Conservation (phyloP, 2,888 invertebrate genomes). For the Lepidocyrtoides sp. region DNA sequence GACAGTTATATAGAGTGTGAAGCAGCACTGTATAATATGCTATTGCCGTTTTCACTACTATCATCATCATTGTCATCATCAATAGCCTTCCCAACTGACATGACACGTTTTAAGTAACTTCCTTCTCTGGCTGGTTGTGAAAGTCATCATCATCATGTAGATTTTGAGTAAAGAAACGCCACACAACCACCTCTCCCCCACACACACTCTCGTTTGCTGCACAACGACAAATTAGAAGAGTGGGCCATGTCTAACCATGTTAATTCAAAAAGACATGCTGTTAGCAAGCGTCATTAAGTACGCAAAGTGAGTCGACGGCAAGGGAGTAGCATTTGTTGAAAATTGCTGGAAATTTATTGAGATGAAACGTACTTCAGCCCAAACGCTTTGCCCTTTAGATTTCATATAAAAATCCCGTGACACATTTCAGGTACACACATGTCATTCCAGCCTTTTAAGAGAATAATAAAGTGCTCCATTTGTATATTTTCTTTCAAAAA, state of each 20-base stretch:
- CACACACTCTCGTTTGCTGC: not conserved
- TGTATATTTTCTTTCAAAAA: slow-evolving; percentile 6
- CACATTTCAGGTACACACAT: slow-evolving; percentile 38
- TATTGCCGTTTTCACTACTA: not conserved
- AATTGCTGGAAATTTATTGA: slow-evolving; percentile 61
- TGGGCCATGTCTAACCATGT: slow-evolving; percentile 37
- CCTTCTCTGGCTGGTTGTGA: slow-evolving; percentile 42
- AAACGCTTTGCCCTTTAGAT: not conserved
- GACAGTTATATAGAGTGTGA: slow-evolving; percentile 39
- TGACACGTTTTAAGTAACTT: slow-evolving; percentile 64
- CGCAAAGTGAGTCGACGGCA: not conserved
- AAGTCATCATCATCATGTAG: slow-evolving; percentile 39
- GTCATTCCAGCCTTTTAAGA: slow-evolving; percentile 37
- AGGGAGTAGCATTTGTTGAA: slow-evolving; percentile 11
- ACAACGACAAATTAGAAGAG: slow-evolving; percentile 40
- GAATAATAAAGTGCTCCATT: slow-evolving; percentile 36
- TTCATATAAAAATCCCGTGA: not conserved
- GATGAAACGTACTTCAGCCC: slow-evolving; percentile 21
- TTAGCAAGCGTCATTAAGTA: slow-evolving; percentile 30
- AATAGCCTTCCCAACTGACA: slow-evolving; percentile 60
- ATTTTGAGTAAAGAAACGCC: slow-evolving; percentile 40
- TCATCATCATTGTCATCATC: slow-evolving; percentile 60
- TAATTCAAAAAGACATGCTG: slow-evolving; percentile 42
- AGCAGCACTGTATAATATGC: not conserved
- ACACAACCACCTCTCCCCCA: not conserved